Base-by-base conservation (phyloP, 1,140 invertebrate genomes). In the Papilio machaon region DNA sequence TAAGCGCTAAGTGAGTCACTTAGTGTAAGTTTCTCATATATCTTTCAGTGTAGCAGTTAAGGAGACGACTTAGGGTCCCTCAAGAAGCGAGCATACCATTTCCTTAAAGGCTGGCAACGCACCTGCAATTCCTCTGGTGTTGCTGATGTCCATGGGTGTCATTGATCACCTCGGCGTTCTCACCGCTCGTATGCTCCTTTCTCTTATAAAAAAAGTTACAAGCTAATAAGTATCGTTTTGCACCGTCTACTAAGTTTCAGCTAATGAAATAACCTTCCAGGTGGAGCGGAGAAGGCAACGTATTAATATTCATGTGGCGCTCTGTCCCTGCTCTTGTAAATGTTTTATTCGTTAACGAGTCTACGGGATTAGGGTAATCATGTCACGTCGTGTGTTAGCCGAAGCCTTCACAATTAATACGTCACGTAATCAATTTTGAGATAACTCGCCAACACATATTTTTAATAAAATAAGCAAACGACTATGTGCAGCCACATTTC, bases 331-430 rank as follows among this genome's bases (percentile, higher is more conserved):
- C 87, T 88, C 91, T 88, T 92, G 91, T 94, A 93, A 94, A 93
- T 94, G 91, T 94, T 94, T 93, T 91, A 94, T 92, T 91, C 89
- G 92, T 91, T 94, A 94, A 93, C 91, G 91, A 94, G 90, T 88
- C 86, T 74, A 79, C 82, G 49, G 90, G 90, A 92, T 94, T 94
- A 94, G 85, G 87, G 91, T 91, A 94, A 94, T 93, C 91, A 89
- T 91, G 90, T 92, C 92, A 93, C 91, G 91, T 92, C 82, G 89
- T 91, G 84, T 91, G 88, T 86, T 88, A 87, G 80, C 73, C 81
- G 83, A 86, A 90, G 85, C 85, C 84, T 90, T 85, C 83, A 84
- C 84, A 91, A 93, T 94, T 92, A 92, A 91, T 92, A 88, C 83
- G 78, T 78, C 81, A 73, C 82, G 85, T 89, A 89, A 92, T 92